Evolutionary conservation across 2,113 vertebrate genomes (phyloP), one percentile per base, ranked within the genome.

Genomic region (Ursus arctos): DNA sequence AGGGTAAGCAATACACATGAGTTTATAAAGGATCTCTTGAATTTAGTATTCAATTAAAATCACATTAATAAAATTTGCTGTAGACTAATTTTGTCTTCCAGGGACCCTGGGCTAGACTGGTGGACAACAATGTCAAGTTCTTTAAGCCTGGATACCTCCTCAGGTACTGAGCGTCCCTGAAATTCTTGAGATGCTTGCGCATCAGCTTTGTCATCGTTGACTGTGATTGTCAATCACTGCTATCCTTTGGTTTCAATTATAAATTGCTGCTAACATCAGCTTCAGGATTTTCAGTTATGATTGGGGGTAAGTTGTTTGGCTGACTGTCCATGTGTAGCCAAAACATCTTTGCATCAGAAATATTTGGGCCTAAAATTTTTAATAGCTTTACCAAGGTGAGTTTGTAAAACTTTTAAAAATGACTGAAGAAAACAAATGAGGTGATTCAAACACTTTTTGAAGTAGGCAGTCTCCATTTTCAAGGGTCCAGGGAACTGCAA

Each of bases 281-380:
- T 43, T 88, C 76, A 43, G 33, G 33, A 47, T 80, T 92, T 71
- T 71, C n/a, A 74, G 0, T 91, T 92, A 65, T 1, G 1, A 53
- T 47, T 91, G 79, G 40, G n/a, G 40, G 13, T 57, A 6, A 13
- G 74, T 49, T 71, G 4, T 59, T 65, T 79, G 16, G 16, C 36
- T 72, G 76, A 81, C 18, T 7, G 10, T 69, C 28, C 7, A 36
- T 24, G 1, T 74, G 10, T 80, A 77, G 24, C 71, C 36, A 57
- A 65, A 26, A 92, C 28, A 57, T 63, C 61, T 88, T 89, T 87
- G 47, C 47, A 31, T 91, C 69, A 94, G 36, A 83, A 76, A 83
- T 53, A 83, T 36, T 76, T 86, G 47, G 43, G 28, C 69, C 80
- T 96, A 71, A 80, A 85, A 71, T 53, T 76, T 85, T 91, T 91